Evolutionary conservation across 2,113 vertebrate genomes (phyloP).

Genomic region (Asarcornis scutulata): DNA sequence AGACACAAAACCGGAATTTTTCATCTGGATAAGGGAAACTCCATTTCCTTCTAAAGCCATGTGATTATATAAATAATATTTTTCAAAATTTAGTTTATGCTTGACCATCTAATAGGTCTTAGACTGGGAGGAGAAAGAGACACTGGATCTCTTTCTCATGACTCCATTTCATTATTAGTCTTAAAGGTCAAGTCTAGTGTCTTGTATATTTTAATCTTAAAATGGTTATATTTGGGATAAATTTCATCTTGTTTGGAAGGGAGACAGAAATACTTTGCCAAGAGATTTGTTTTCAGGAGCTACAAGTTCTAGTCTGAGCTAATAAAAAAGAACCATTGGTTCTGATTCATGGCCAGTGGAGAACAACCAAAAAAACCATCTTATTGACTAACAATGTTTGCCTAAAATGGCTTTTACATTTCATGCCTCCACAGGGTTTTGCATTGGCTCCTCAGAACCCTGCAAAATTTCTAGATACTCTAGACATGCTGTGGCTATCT

Average conservation of each 20-base stretch:
- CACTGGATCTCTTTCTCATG: conserved; percentile 18
- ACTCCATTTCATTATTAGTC: conserved; percentile 18
- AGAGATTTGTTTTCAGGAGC: conserved; percentile 1
- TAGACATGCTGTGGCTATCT: not conserved
- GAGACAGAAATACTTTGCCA: not conserved
- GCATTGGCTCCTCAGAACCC: not conserved
- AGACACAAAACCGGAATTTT: not conserved
- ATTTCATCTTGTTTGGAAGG: conserved; percentile 6
- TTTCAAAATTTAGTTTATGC: not conserved
- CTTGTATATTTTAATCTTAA: conserved; percentile 10
- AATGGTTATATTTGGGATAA: not conserved
- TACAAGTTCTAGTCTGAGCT: not conserved
- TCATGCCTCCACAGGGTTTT: not conserved
- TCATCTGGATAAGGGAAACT: not conserved
- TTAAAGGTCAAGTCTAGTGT: conserved; percentile 3
- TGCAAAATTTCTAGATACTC: not conserved
- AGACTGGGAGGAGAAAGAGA: not conserved
- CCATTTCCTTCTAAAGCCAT: not conserved
- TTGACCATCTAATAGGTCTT: not conserved
- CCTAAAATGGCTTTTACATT: not conserved
- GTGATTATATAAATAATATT: not conserved
- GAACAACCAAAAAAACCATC: not conserved
- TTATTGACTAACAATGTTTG: not conserved
- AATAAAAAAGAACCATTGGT: not conserved
- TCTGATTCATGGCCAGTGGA: not conserved